These are phyloP conservation scores for Ephialtes manifestator DNA, from an alignment of 2,888 invertebrate genomes.

Conservation along the genomic window DNA sequence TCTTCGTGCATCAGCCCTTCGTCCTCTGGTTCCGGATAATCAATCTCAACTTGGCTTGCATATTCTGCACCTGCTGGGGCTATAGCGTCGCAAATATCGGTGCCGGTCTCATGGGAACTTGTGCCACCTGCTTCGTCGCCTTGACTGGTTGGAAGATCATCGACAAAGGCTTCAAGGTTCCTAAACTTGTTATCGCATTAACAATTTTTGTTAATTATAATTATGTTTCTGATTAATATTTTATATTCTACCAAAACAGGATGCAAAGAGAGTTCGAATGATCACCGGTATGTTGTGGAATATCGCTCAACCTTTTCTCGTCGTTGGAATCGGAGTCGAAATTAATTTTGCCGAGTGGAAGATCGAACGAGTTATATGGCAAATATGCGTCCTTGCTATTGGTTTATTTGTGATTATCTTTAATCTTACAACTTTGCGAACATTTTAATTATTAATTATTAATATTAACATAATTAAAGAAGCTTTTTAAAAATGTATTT, in stretches of 20 bases:
- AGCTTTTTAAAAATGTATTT: not conserved
- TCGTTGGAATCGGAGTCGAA: constrained; percentile 92
- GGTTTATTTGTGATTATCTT: constrained; percentile 45
- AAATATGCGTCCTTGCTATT: constrained; percentile 52
- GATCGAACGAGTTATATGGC: constrained; percentile 55
- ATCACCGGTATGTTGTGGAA: constrained; percentile 89
- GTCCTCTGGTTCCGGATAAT: constrained; percentile 62
- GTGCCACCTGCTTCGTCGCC: constrained; percentile 62
- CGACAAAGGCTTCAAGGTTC: constrained; percentile 57
- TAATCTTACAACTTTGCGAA: not conserved
- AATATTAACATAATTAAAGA: too few species aligned
- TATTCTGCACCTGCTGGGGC: constrained; percentile 60
- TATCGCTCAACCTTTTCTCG: constrained; percentile 91
- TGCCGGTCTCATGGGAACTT: constrained; percentile 64
- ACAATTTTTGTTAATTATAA: not conserved
- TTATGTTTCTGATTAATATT: not conserved
- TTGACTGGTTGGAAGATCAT: constrained; percentile 66
- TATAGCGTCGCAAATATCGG: constrained; percentile 88
- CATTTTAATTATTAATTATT: not conserved
- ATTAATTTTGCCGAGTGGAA: constrained; percentile 87
- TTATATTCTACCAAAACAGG: constrained; percentile 22
- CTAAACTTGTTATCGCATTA: not conserved
- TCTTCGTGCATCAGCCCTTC: constrained; percentile 47
- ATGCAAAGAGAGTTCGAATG: constrained; percentile 84
- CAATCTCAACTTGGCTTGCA: constrained; percentile 64